These are phyloP conservation scores for Psix sp. DNA, from an alignment of 1,140 invertebrate species.

Conservation along the genomic window DNA sequence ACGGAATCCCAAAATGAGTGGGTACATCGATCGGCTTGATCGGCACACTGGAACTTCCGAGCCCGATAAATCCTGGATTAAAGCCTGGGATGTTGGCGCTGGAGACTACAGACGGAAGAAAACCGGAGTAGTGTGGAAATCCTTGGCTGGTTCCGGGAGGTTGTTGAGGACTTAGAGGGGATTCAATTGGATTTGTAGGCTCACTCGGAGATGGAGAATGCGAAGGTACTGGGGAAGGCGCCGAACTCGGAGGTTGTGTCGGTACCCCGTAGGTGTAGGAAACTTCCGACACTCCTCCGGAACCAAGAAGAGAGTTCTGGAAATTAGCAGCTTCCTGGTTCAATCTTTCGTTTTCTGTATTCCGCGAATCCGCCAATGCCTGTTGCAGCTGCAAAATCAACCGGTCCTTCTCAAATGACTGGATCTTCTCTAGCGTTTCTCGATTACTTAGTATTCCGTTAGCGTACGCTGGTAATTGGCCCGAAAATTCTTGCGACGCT, in stretches of 20 bases:
- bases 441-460: slow-evolving; percentile 66
- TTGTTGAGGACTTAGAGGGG: neutral
- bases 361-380: slow-evolving; percentile 58
- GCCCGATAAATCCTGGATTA: slow-evolving; percentile 39
- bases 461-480: slow-evolving; percentile 65
- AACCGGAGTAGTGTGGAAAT: slow-evolving; percentile 12
- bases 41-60: slow-evolving; percentile 26
- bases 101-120: slow-evolving; percentile 12
- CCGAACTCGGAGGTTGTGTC: slow-evolving; percentile 12
- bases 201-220: too few species aligned
- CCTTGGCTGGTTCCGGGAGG: neutral
- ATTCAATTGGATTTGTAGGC: too few species aligned
- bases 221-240: slow-evolving; percentile 1
- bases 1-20: slow-evolving; percentile 70
- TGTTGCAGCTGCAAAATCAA: slow-evolving; percentile 69
- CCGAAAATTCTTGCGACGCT: slow-evolving; percentile 38
- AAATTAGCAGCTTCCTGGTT: slow-evolving; percentile 56
- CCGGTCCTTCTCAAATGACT: slow-evolving; percentile 70
- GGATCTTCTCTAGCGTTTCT: slow-evolving; percentile 65
- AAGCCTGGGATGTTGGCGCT: slow-evolving; percentile 58
- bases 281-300: slow-evolving; percentile 18
- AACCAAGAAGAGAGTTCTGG: slow-evolving; percentile 35
- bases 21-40: slow-evolving; percentile 58
- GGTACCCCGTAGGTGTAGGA: slow-evolving; percentile 56
- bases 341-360: slow-evolving; percentile 18